Percentiles rank a stretch among this genome's conserved stretches.
Conservation (phyloP, 2,797 vertebrate genomes). For the Botia almorhae region DNA sequence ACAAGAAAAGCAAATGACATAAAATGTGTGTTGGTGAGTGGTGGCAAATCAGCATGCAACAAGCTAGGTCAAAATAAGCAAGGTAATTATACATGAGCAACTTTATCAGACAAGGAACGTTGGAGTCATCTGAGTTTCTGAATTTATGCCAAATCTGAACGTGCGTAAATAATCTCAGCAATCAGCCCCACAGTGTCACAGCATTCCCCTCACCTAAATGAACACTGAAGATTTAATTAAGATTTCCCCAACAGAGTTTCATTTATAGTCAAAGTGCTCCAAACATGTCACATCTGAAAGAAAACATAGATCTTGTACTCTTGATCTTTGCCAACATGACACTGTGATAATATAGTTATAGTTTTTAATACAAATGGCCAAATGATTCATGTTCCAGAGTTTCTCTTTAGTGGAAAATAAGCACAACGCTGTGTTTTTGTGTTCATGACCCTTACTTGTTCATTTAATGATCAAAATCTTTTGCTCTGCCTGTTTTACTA, state of each 20-base stretch:
- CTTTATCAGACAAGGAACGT: constrained; percentile 25
- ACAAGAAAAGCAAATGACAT: background rate
- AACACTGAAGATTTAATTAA: constrained; percentile 72
- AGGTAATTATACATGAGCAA: constrained; percentile 32
- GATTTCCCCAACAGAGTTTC: constrained; percentile 63
- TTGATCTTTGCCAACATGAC: background rate
- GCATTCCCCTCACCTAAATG: constrained; percentile 74
- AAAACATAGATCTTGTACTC: background rate
- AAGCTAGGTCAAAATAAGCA: too few relatives aligned
- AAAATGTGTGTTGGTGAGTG: background rate
- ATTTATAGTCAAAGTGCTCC: constrained; percentile 7
- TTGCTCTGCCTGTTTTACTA: background rate
- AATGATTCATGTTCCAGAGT: background rate
- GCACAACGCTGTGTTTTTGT: background rate
- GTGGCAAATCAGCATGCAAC: constrained; percentile 2
- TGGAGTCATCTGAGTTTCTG: constrained; percentile 63
- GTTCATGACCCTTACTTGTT: background rate
- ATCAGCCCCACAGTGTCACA: constrained; percentile 73
- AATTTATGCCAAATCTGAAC: constrained; percentile 68
- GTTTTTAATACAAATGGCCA: background rate
- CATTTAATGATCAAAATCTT: background rate
- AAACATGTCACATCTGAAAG: constrained; percentile 13
- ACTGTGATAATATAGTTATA: background rate
- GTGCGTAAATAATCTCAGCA: constrained; percentile 73
- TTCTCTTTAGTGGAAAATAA: background rate